Conservation (phyloP, 2,888 invertebrate genomes). For the Heliconius erato region DNA sequence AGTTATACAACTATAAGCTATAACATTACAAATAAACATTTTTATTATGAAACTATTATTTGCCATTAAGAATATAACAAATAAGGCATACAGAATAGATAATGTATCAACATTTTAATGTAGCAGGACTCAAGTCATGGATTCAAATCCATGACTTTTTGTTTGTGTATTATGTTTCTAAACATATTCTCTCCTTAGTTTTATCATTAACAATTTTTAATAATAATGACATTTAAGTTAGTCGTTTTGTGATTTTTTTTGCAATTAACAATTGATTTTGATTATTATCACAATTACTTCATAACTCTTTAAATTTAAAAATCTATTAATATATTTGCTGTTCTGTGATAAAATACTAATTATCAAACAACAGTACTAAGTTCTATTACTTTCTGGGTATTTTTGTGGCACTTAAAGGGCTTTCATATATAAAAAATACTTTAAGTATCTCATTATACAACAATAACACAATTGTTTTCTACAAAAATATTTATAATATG, state of each 20-base stretch:
- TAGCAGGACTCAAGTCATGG: background rate
- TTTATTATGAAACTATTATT: background rate
- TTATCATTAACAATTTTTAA: background rate
- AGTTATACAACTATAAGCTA: background rate
- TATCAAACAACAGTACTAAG: background rate
- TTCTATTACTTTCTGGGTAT: background rate
- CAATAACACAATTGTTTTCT: constrained; percentile 31
- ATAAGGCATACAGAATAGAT: background rate
- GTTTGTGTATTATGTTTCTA: background rate
- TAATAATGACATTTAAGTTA: background rate
- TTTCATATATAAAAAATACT: constrained; percentile 44
- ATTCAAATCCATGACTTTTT: no score
- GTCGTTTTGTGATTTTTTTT: background rate
- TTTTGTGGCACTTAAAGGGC: constrained; percentile 43
- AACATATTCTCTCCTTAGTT: background rate
- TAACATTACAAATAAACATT: background rate
- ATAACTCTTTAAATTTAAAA: background rate
- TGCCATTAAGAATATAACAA: background rate
- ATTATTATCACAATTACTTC: constrained; percentile 4
- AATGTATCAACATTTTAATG: background rate
- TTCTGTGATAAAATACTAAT: background rate
- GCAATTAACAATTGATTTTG: background rate
- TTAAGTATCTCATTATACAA: constrained; percentile 22
- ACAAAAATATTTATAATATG: constrained; percentile 41
- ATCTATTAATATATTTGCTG: background rate